Evolutionary conservation across 2,113 vertebrate genomes (phyloP).

Genomic region (Hyaena hyaena): DNA sequence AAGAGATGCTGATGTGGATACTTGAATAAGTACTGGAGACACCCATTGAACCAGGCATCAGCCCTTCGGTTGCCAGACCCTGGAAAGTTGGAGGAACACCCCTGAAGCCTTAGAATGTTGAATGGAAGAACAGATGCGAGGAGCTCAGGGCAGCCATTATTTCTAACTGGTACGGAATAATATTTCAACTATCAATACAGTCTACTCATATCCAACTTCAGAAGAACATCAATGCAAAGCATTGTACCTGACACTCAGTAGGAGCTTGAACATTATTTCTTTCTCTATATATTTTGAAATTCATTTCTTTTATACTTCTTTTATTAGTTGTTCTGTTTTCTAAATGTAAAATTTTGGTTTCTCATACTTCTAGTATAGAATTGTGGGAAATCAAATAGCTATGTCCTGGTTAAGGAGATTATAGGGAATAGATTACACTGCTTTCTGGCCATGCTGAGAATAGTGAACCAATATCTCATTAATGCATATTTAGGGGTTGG

Average conservation of each 20-base stretch:
- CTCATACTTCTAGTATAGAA: not conserved
- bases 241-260: not conserved
- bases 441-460: too few relatives aligned
- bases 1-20: not conserved
- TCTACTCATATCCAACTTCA: not conserved
- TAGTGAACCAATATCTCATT: too few relatives aligned
- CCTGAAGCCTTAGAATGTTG: not conserved
- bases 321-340: not conserved
- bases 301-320: not conserved
- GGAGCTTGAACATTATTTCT: not conserved
- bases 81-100: not conserved
- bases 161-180: not conserved
- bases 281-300: not conserved
- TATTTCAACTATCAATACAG: not conserved
- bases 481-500: too few relatives aligned
- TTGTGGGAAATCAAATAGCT: too few relatives aligned
- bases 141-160: not conserved
- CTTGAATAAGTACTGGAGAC: not conserved
- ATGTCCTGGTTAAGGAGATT: too few relatives aligned
- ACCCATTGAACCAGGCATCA: not conserved
- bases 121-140: not conserved
- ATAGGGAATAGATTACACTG: too few relatives aligned
- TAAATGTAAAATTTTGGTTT: not conserved
- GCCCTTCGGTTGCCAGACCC: not conserved
- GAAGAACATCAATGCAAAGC: not conserved